phyloP scores from a whole-genome alignment of 2,888 invertebrate species.

The Dromius quadrimaculatus region DNA sequence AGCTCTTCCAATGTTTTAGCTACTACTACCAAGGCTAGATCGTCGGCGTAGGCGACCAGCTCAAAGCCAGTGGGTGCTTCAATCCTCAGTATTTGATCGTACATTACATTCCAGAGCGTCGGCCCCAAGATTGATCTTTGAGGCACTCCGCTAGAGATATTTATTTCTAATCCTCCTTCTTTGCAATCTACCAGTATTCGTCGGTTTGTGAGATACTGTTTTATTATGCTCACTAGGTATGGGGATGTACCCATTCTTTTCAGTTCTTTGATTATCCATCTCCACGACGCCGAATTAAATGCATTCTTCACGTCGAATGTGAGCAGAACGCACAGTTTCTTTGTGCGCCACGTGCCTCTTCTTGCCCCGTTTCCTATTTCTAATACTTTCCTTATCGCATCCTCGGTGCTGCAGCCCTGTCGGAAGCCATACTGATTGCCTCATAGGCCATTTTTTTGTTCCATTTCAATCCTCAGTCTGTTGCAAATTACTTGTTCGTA shows the following conservation, averaged over 20 bases:
- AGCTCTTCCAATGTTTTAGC: conserved; percentile 15
- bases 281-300: conserved; percentile 53
- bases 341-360: neutral
- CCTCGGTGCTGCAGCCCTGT: conserved; percentile 46
- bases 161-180: neutral
- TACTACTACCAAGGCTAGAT: conserved; percentile 5
- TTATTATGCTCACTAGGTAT: conserved; percentile 38
- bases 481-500: conserved; percentile 39
- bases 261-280: conserved; percentile 27
- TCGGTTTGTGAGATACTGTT: conserved; percentile 33
- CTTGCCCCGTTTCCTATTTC: neutral
- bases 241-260: conserved; percentile 8
- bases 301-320: conserved; percentile 52
- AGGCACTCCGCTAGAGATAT: conserved; percentile 49
- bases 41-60: conserved; percentile 29
- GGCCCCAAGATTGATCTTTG: conserved; percentile 54
- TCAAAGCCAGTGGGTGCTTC: conserved; percentile 12
- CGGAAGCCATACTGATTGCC: conserved; percentile 52
- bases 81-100: conserved; percentile 46
- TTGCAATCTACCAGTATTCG: conserved; percentile 25
- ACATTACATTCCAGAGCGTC: conserved; percentile 48
- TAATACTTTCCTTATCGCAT: conserved; percentile 30
- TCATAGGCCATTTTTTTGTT: conserved; percentile 31
- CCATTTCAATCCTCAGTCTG: conserved; percentile 40
- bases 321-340: conserved; percentile 13